Conservation (phyloP, 2,113 vertebrate species). For the Taxidea taxus region DNA sequence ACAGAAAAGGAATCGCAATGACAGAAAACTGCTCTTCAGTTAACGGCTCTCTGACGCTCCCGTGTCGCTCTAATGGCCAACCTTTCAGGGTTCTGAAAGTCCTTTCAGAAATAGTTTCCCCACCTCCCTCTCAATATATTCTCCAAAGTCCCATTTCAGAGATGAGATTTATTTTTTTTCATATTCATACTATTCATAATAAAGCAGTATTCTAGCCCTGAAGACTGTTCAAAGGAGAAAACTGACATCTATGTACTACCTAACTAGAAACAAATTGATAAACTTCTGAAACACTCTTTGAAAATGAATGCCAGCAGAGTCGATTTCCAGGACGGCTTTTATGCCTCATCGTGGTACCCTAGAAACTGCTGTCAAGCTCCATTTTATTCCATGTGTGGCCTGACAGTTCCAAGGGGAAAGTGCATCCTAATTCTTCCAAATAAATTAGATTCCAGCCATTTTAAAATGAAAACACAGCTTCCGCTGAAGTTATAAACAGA, state of each 20-base stretch:
- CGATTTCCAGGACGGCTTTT: background rate
- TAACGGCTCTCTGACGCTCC: background rate
- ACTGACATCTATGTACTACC: background rate
- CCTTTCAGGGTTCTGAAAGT: background rate
- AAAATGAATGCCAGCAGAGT: background rate
- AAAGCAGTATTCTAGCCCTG: background rate
- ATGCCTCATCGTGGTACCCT: background rate
- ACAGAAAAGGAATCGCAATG: background rate
- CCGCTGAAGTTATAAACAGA: constrained; percentile 52
- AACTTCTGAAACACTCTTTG: constrained; percentile 33
- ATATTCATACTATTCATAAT: constrained; percentile 1
- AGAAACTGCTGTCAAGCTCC: constrained; percentile 45
- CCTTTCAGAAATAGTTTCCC: background rate
- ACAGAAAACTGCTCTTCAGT: background rate
- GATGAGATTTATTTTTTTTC: constrained; percentile 18
- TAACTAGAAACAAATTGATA: constrained; percentile 48
- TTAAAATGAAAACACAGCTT: constrained; percentile 70
- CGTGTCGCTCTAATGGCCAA: fast-evolving
- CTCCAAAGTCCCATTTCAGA: background rate
- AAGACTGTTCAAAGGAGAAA: constrained; percentile 19
- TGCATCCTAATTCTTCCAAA: constrained; percentile 65
- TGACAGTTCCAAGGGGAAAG: constrained; percentile 63
- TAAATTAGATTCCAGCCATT: constrained; percentile 73
- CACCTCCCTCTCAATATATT: fast-evolving
- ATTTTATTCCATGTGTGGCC: constrained; percentile 45